Evolutionary conservation across 2,888 invertebrate genomes (phyloP).

Genomic region (Drosophila mimica): DNA sequence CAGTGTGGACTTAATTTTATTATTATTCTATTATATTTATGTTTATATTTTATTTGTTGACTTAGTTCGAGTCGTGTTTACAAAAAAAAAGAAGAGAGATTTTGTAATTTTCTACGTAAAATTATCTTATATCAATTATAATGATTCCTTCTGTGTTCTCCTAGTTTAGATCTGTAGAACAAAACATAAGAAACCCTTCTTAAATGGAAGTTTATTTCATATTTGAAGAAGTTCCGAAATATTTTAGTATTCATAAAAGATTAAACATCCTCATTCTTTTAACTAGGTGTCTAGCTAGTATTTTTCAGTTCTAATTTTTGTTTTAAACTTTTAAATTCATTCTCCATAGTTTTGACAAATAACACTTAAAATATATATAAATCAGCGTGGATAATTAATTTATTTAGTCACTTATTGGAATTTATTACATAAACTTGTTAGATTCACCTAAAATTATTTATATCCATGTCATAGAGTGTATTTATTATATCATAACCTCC

Average conservation of each 20-base stretch:
- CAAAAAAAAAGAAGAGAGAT: rapidly evolving
- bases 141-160: neutral
- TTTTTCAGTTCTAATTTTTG: neutral
- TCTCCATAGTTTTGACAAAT: neutral
- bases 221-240: neutral
- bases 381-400: neutral
- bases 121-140: neutral
- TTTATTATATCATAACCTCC: neutral
- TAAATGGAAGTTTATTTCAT: neutral
- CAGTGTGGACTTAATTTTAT: neutral
- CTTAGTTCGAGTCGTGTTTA: neutral
- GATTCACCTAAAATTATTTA: neutral
- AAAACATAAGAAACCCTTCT: neutral
- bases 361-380: neutral
- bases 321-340: neutral
- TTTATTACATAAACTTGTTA: neutral
- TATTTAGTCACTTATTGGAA: neutral
- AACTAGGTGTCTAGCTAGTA: neutral
- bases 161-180: neutral
- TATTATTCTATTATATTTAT: neutral
- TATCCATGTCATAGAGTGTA: neutral
- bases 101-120: neutral
- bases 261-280: neutral
- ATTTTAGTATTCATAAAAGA: neutral
- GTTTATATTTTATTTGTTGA: neutral